phyloP scores from a whole-genome alignment of 2,113 vertebrate species.

The Nycticebus coucang region DNA sequence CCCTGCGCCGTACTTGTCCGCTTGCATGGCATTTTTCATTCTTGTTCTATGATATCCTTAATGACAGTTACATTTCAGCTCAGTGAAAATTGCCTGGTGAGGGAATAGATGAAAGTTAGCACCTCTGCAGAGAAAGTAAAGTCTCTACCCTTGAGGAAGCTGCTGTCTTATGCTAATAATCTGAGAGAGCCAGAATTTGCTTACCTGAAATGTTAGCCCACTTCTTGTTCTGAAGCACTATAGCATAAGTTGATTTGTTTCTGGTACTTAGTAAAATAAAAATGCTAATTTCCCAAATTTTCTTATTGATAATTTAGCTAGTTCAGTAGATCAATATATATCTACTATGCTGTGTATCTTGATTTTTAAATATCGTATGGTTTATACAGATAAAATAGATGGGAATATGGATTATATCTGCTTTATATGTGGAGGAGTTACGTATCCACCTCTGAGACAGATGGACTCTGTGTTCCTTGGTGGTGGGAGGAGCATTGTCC shows the following conservation, averaged over 20 bases:
- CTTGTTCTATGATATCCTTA: background rate
- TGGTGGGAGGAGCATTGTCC: background rate
- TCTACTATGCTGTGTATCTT: background rate
- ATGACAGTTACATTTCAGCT: background rate
- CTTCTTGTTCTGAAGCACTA: background rate
- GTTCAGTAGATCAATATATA: background rate
- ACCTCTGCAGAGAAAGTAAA: background rate
- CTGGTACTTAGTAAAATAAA: background rate
- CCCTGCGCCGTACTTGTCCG: background rate
- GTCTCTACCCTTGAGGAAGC: background rate
- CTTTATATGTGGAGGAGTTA: background rate
- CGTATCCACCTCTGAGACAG: background rate
- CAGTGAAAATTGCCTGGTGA: background rate
- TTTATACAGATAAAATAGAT: background rate
- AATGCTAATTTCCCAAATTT: background rate
- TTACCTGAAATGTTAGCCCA: background rate
- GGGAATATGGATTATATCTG: background rate
- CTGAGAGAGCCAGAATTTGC: background rate
- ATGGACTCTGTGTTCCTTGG: background rate
- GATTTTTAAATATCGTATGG: conserved; percentile 23
- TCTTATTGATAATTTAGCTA: background rate
- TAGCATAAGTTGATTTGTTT: background rate
- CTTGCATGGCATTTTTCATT: background rate
- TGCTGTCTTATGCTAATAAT: background rate
- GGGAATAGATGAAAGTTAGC: background rate